Evolutionary conservation across 2,797 vertebrate species (phyloP), one percentile per base, ranked within the genome.

Genomic region (Chelonia mydas): DNA sequence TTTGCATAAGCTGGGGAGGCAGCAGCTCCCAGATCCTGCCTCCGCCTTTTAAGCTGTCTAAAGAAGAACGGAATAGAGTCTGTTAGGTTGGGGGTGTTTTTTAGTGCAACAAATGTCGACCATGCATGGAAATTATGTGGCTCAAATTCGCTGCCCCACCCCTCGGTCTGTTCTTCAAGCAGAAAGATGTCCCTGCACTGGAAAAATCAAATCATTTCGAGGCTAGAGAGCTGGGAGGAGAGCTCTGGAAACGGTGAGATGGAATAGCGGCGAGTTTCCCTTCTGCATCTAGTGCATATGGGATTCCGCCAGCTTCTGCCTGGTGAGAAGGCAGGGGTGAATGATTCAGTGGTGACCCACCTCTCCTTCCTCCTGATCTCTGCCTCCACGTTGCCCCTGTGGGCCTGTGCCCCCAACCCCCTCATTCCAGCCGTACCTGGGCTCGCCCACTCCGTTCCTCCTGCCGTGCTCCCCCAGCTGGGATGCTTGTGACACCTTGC

Each of bases 31-130:
- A 55, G 8, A 15, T 51, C 49, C 27, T 51, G 12, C 5, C 65
- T 72, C 65, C 19, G 4, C n/a, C n/a, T 72, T 72, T 37, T 17
- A 23, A 90, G 85, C 93, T 8, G 0, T 33, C 21, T 0, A 50
- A 6, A 1, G 84, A 81, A 93, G 87, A 88, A 84, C 13, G 53
- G 94, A 55, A 72, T 47, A 19, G 82, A 93, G 87, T 51, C 59
- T 3, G 68, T 59, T 4, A 11, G 28, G 2, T 78, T 31, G 74
- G 13, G 89, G 54, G 81, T 13, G 50, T 89, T 47, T 53, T 81
- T 93, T 95, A 97, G 96, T 97, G 97, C 97, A 97, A 97, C 90
- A 96, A 96, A 94, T 82, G 94, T 87, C 88, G 80, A 90, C 93
- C 89, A 51, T 90, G 92, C 89, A 37, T 19, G 83, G 89, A 88